Base-by-base conservation (phyloP, 2,797 vertebrate genomes). In the Sebastes steindachneri region DNA sequence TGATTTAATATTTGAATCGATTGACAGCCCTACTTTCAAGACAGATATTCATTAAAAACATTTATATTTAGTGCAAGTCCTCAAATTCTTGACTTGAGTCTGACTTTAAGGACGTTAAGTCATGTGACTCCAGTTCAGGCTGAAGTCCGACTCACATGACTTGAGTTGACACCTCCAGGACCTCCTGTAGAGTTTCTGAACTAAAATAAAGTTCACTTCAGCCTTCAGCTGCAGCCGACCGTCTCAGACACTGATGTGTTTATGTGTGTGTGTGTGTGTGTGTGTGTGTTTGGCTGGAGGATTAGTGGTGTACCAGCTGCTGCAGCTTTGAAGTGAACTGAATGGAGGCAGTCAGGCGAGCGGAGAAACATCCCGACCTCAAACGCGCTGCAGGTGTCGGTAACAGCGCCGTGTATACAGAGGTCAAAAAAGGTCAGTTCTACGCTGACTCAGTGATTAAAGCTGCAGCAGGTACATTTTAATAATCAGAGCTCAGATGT, bases 291-390 rank as follows among this genome's bases (percentile, higher is more conserved):
- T 82, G 80, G 66, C 31, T 53, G 37, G 57, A 11, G 26, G 66
- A 55, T 77, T 68, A 60, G 77, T 21, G 37, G 60, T 41, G 60
- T 7, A 59, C 55, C 82, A 81, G 83, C 75, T 79, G 84, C 79
- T 72, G 63, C 77, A 65, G 75, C 77, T 90, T 85, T 88, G 73
- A 90, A 68, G 54, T 53, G 37, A 64, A 11, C 70, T 90, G 79
- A 87, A 87, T 63, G 81, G 37, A 83, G 65, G 23, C 71, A 81
- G 77, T 88, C 85, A 86, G 75, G 45, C 3, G 23, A 29, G 31
- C 1, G 9, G 2, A 69, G 25, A 53, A 55, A 51, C 68, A 19
- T 8, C 68, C 1, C 3, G 9, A 68, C 31, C 26, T 63, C 7
- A 74, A 64, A 57, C 5, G 3, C 11, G 1, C 74, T 35, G 65